phyloP scores from a whole-genome alignment of 1,140 invertebrate species.

The Tenebrio molitor region DNA sequence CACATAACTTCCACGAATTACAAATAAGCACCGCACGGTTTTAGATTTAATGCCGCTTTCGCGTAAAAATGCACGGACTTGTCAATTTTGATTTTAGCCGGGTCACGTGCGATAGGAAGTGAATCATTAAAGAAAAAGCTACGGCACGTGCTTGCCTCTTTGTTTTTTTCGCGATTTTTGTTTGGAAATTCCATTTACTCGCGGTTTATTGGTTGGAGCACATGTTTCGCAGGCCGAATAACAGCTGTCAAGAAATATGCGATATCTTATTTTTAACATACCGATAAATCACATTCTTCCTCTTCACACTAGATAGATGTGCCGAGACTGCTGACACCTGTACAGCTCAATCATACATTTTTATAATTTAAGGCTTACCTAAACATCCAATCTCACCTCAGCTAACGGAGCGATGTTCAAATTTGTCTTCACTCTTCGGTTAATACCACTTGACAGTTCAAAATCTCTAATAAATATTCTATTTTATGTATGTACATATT shows the following conservation, averaged over 20 bases:
- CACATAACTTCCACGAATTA: conserved; percentile 14
- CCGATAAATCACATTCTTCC: conserved; percentile 16
- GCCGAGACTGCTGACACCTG: not conserved
- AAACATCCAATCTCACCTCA: too few relatives aligned
- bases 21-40: conserved; percentile 16
- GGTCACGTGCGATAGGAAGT: conserved; percentile 15
- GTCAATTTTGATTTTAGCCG: not conserved
- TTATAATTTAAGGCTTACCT: too few relatives aligned
- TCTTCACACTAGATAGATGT: not conserved
- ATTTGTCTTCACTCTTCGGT: too few relatives aligned
- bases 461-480: too few relatives aligned
- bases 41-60: conserved; percentile 26
- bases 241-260: conserved; percentile 35
- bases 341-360: not conserved
- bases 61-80: not conserved
- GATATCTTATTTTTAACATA: conserved; percentile 19
- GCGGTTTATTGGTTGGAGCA: conserved; percentile 19
- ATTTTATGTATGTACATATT: too few relatives aligned
- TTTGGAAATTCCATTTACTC: conserved; percentile 30
- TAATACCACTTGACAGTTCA: too few relatives aligned
- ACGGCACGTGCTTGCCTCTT: conserved; percentile 3
- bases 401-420: too few relatives aligned
- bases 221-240: conserved; percentile 23
- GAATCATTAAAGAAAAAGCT: conserved; percentile 10
- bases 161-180: conserved; percentile 29